Base-by-base conservation (phyloP, 1,140 invertebrate genomes). In the Eriocheir sinensis region DNA sequence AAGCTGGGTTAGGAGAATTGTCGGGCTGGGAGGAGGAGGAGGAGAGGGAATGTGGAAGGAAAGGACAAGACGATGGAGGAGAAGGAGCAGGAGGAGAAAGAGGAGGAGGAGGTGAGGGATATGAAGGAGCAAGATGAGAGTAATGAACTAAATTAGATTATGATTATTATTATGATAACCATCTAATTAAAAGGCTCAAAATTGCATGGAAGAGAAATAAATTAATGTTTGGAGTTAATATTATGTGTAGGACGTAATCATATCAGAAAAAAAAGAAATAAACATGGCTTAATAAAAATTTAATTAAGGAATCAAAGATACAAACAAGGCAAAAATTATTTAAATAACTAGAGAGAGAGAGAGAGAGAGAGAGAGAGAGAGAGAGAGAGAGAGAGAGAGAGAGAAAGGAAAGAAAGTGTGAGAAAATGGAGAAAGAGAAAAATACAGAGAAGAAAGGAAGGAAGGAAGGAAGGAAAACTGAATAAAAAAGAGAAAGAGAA, bases 341-440 rank as follows among this genome's bases (percentile, higher is more conserved):
- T 32, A 44, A 89, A 15, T 38, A 32, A 36, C 30, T 17, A 81
- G 91, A 92, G 79, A 85, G 27, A 60, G 44, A 85, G 80, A 93
- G 60, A 86, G 80, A 92, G 79, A 83, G 80, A 85, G 79, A 44
- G 80, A 44, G 79, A 32, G 79, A 92, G 79, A 41, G 38, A 41
- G n/a, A 32, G 72, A 92, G 36, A 80, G 36, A 41, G 36, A 81
- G 4, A 79, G 72, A 92, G 17, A 0, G n/a, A 0, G 40, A 90
- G n/a, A 48, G 2, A 48, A 81, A 15, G 6, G n/a, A 12, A 21
- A 3, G 38, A 34, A 41, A 85, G 30, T 34, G 21, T 44, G 6
- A 48, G 4, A 0, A 32, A 2, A 48, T 36, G 2, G n/a, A 36
- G 32, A 40, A 40, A 34, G n/a, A n/a, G n/a, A n/a, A 48, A 21